A percentile compares a stretch with the other conserved stretches of the same genome.
Evolutionary conservation across 2,888 invertebrate genomes (phyloP).

Genomic region (Salticus scenicus): DNA sequence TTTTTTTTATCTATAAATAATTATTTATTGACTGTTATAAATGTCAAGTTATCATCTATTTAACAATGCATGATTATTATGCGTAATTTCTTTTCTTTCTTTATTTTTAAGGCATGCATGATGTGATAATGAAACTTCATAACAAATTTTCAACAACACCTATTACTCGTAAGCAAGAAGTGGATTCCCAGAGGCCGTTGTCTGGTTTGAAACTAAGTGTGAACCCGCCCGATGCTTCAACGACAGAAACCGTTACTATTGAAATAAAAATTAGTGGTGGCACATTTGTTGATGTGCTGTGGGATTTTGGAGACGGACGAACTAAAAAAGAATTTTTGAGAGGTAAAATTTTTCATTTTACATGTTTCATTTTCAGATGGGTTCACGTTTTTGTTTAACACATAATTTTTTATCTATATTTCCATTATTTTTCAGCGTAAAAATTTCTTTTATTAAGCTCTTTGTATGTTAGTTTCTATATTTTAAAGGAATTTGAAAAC

Average conservation of each 20-base stretch:
- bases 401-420: too few species aligned
- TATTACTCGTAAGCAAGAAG: slow-evolving; percentile 63
- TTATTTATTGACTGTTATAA: too few species aligned
- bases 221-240: slow-evolving; percentile 71
- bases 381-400: too few species aligned
- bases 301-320: slow-evolving; percentile 73
- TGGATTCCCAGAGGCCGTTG: slow-evolving; percentile 71
- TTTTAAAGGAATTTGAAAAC: too few species aligned
- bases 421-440: too few species aligned
- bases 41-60: too few species aligned
- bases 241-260: slow-evolving; percentile 71
- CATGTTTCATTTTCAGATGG: too few species aligned
- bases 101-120: slow-evolving; percentile 48
- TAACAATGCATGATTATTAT: too few species aligned
- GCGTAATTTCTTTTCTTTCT: not conserved
- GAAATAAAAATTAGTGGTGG: slow-evolving; percentile 72
- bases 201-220: slow-evolving; percentile 71
- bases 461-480: too few species aligned
- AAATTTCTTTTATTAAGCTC: too few species aligned
- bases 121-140: slow-evolving; percentile 55
- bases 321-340: slow-evolving; percentile 69
- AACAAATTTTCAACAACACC: slow-evolving; percentile 63
- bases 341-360: slow-evolving; percentile 52
- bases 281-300: slow-evolving; percentile 71
- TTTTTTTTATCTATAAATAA: too few species aligned